These are phyloP conservation scores for Campoletis raptor DNA, from an alignment of 2,888 invertebrate genomes.

Conservation along the genomic window DNA sequence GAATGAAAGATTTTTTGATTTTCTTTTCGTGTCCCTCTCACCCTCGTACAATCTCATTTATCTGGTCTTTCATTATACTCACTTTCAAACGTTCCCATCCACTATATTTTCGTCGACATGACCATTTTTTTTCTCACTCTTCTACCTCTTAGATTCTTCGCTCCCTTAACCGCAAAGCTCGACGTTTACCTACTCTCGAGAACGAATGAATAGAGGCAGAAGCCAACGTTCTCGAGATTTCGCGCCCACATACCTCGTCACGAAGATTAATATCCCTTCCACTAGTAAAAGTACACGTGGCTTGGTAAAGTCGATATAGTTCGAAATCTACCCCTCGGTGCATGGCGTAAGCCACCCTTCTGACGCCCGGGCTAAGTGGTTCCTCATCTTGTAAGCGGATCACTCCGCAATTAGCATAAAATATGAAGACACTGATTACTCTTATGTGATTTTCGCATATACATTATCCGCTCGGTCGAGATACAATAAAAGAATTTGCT, in stretches of 20 bases:
- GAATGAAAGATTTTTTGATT: constrained; percentile 5
- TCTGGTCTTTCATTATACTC: constrained; percentile 44
- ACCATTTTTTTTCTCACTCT: neutral
- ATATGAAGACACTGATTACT: constrained; percentile 15
- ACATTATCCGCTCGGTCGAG: neutral
- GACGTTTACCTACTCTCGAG: constrained; percentile 19
- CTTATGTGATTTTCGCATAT: constrained; percentile 11
- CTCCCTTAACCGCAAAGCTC: neutral
- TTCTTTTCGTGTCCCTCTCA: neutral
- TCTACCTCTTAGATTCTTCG: neutral
- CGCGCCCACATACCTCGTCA: neutral
- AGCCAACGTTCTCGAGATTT: constrained; percentile 27
- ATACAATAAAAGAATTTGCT: neutral
- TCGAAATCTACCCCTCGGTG: neutral
- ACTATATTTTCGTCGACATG: constrained; percentile 35
- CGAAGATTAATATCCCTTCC: constrained; percentile 38
- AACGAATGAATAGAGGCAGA: constrained; percentile 18
- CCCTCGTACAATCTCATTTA: constrained; percentile 30
- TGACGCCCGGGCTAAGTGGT: neutral
- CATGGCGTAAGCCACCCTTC: neutral
- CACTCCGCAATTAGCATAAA: constrained; percentile 24
- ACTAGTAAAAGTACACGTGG: constrained; percentile 35
- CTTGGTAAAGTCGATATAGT: constrained; percentile 24
- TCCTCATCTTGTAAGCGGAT: constrained; percentile 4
- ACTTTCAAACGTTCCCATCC: constrained; percentile 15